phyloP scores from a whole-genome alignment of 1,140 invertebrate species.

The Aphaenogaster rudis region DNA sequence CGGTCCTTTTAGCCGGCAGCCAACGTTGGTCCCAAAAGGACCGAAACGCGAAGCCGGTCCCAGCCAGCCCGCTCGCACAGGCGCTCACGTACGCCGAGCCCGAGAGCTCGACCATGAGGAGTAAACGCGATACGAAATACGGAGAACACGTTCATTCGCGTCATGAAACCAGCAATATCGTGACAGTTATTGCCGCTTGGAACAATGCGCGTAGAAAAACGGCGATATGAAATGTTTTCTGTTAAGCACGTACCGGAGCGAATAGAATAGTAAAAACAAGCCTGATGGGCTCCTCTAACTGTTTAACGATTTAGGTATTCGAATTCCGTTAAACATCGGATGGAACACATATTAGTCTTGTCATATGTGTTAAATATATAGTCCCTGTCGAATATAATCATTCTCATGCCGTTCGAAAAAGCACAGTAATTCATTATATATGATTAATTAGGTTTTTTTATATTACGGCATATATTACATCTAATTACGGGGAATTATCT shows the following conservation, averaged over 20 bases:
- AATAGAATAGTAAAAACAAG: conserved; percentile 13
- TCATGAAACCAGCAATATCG: conserved; percentile 25
- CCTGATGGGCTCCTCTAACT: conserved; percentile 14
- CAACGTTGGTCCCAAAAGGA: conserved; percentile 64
- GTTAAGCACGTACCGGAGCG: neutral
- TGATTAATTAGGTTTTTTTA: no score
- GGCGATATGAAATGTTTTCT: conserved; percentile 6
- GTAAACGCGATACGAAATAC: conserved; percentile 33
- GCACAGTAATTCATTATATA: neutral
- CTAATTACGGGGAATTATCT: neutral
- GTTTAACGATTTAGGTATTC: conserved; percentile 9
- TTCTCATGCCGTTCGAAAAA: neutral
- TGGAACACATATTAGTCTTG: neutral
- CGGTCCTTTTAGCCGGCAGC: conserved; percentile 57
- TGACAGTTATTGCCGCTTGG: conserved; percentile 38
- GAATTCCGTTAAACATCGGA: conserved; percentile 2
- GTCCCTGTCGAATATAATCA: neutral
- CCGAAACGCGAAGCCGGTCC: conserved; percentile 65
- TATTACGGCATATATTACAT: no score
- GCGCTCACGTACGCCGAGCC: neutral
- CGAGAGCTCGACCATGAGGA: neutral
- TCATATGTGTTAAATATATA: neutral
- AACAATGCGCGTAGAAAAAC: conserved; percentile 29
- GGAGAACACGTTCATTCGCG: conserved; percentile 19
- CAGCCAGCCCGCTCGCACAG: neutral